Percentiles rank a stretch among this genome's conserved stretches.
phyloP scores from a whole-genome alignment of 1,140 invertebrate genomes.

The Spodoptera frugiperda region DNA sequence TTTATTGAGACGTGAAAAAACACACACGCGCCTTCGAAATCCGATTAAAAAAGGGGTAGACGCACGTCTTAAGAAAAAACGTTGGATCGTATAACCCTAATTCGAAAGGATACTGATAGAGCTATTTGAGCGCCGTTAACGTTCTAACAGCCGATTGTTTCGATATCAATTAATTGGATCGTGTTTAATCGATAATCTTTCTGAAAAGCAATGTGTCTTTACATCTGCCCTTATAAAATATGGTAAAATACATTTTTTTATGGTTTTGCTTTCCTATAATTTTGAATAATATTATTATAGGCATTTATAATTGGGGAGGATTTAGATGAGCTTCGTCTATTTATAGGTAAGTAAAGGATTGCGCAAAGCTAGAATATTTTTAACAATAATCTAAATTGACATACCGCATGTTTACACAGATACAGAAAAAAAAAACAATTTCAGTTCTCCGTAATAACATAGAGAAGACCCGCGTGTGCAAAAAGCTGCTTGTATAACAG shows the following conservation, averaged over 20 bases:
- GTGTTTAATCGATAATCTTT: constrained; percentile 83
- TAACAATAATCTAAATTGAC: too few relatives aligned
- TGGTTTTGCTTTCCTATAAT: constrained; percentile 48
- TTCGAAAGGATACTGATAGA: constrained; percentile 80
- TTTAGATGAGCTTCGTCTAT: too few relatives aligned
- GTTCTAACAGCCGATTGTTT: constrained; percentile 77
- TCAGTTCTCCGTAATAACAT: background rate
- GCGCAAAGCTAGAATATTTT: too few relatives aligned
- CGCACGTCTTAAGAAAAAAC: constrained; percentile 75
- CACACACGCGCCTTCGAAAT: constrained; percentile 80
- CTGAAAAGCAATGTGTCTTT: constrained; percentile 73
- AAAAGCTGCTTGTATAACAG: constrained; percentile 17
- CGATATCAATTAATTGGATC: constrained; percentile 85
- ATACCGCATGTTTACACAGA: background rate
- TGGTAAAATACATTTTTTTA: constrained; percentile 61
- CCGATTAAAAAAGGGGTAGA: constrained; percentile 85
- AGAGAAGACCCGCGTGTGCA: background rate
- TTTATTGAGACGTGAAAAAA: constrained; percentile 77
- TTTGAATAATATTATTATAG: constrained; percentile 24
- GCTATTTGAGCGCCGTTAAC: constrained; percentile 78
- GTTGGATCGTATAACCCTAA: constrained; percentile 77
- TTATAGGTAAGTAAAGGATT: too few relatives aligned
- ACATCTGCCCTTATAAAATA: constrained; percentile 76
- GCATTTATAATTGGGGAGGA: background rate
- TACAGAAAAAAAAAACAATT: background rate